A percentile compares a stretch with the other conserved stretches of the same genome.
phyloP scores from a whole-genome alignment of 1,140 invertebrate genomes.

The Drosophila tsacasi region DNA sequence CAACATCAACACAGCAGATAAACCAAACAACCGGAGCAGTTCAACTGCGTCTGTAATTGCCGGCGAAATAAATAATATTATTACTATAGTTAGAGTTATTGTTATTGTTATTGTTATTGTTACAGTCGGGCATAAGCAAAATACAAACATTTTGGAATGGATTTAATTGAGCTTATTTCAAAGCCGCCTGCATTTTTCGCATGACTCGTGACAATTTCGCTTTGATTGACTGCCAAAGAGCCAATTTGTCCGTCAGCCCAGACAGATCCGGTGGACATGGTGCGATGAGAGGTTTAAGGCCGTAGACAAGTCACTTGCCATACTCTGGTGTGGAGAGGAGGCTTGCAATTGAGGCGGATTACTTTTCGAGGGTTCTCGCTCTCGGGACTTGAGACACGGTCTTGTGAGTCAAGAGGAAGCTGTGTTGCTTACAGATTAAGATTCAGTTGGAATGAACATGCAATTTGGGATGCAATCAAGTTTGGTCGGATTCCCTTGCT shows the following conservation, averaged over 20 bases:
- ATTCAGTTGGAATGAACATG: not conserved
- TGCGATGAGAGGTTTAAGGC: conserved; percentile 11
- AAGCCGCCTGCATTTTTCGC: conserved; percentile 59
- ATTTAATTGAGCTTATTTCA: conserved; percentile 60
- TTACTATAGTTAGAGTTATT: conserved; percentile 26
- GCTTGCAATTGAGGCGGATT: conserved; percentile 6
- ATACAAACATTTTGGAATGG: conserved; percentile 35
- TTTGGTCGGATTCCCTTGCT: not conserved
- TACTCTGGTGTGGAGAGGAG: not conserved
- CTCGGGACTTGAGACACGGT: no score
- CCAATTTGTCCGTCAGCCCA: conserved; percentile 45
- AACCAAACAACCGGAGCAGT: conserved; percentile 30
- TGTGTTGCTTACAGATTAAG: not conserved
- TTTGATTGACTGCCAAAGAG: conserved; percentile 40
- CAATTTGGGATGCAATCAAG: conserved; percentile 1
- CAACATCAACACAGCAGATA: conserved; percentile 40
- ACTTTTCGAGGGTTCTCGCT: not conserved
- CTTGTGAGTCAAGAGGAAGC: conserved; percentile 3
- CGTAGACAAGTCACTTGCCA: conserved; percentile 3
- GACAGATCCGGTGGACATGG: conserved; percentile 25
- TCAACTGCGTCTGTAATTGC: conserved; percentile 57
- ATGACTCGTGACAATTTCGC: conserved; percentile 52
- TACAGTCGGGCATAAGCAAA: conserved; percentile 2
- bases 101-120: not conserved
- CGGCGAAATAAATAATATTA: conserved; percentile 60